Evolutionary conservation across 2,113 vertebrate genomes (phyloP).

Genomic region (Ictalurus punctatus): DNA sequence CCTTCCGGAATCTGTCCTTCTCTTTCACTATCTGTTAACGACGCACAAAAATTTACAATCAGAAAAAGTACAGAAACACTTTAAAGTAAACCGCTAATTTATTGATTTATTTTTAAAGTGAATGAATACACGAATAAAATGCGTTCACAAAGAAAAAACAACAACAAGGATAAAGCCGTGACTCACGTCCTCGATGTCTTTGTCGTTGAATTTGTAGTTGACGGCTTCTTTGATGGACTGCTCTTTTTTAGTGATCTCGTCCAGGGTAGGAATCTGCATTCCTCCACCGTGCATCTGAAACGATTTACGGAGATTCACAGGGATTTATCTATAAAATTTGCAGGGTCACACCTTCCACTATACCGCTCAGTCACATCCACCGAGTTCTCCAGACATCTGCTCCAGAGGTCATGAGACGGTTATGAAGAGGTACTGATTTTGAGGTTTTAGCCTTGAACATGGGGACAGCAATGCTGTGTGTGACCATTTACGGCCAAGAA

Average conservation of each 20-base stretch:
- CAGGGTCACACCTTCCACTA: not conserved
- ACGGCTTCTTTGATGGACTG: constrained; percentile 96
- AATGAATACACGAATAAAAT: not conserved
- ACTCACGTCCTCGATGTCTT: constrained; percentile 96
- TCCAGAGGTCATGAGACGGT: not conserved
- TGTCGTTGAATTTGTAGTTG: constrained; percentile 98
- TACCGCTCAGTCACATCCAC: not conserved
- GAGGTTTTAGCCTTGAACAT: not conserved
- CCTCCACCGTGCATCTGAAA: constrained; percentile 90
- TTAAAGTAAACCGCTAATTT: not conserved
- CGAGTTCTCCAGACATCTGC: not conserved
- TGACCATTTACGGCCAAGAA: no score
- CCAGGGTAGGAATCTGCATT: constrained; percentile 97
- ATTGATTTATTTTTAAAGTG: not conserved
- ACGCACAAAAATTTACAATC: constrained; percentile 6
- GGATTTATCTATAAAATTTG: not conserved
- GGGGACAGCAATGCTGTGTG: no score
- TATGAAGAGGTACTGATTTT: not conserved
- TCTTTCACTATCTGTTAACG: constrained; percentile 93
- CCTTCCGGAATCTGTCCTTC: constrained; percentile 96
- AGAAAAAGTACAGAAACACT: not conserved
- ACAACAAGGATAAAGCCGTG: not conserved
- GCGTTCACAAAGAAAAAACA: no score
- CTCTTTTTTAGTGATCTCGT: constrained; percentile 97
- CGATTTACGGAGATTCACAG: not conserved